Evolutionary conservation across 2,888 invertebrate genomes (phyloP).

Genomic region (Anthrax anthrax): DNA sequence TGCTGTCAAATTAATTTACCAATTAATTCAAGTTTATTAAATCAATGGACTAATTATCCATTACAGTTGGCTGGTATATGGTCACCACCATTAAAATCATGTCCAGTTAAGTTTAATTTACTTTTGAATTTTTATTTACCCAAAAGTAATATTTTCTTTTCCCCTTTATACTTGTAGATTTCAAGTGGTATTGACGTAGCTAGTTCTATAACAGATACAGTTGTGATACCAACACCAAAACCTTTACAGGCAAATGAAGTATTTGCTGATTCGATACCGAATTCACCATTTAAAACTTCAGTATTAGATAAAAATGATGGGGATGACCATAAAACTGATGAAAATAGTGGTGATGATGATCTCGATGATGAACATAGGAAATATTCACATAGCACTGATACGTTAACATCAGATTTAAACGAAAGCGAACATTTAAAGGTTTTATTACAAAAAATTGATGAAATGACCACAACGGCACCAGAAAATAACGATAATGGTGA

Average conservation of each 20-base stretch:
- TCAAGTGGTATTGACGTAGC: conserved; percentile 67
- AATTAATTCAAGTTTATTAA: conserved; percentile 72
- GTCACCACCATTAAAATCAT: conserved; percentile 63
- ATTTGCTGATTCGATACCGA: conserved; percentile 31
- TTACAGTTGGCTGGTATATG: conserved; percentile 72
- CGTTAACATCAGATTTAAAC: conserved; percentile 20
- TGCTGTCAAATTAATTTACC: conserved; percentile 60
- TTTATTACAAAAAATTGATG: conserved; percentile 32
- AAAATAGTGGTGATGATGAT: conserved; percentile 24
- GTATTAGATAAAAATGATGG: conserved; percentile 1
- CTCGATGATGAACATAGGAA: no score
- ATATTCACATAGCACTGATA: not conserved
- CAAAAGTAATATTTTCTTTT: not conserved
- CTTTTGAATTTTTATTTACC: not conserved
- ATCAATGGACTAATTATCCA: conserved; percentile 77
- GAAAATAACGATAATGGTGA: conserved; percentile 38
- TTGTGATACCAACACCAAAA: conserved; percentile 28
- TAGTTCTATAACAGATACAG: conserved; percentile 41
- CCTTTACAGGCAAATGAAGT: conserved; percentile 28
- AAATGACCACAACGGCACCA: not conserved
- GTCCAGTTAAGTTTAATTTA: conserved; percentile 35
- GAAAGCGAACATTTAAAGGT: conserved; percentile 27
- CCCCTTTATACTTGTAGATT: conserved; percentile 30
- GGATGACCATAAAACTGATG: conserved; percentile 14
- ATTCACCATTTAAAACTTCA: conserved; percentile 29